Base-by-base conservation (phyloP, 2,113 vertebrate genomes). In the Salvelinus fontinalis region DNA sequence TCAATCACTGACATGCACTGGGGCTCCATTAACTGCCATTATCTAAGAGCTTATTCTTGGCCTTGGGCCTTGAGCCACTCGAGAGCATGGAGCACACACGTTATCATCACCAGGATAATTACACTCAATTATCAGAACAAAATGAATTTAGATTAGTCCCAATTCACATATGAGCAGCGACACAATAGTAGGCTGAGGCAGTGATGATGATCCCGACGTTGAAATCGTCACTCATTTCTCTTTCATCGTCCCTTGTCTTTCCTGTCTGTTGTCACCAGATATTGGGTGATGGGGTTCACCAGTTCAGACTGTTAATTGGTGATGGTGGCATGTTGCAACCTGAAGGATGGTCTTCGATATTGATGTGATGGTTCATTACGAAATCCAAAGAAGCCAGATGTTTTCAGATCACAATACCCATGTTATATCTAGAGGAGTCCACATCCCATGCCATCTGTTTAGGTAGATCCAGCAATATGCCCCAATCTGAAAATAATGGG, bases 71-170 rank as follows among this genome's bases (percentile, higher is more conserved):
- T 4, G 39, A 54, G 16, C 13, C 51, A 18, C 54, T 65, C 54
- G 67, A 77, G 70, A 59, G 70, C 27, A 29, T 31, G 49, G 26
- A 34, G 16, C 26, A 24, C 51, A 16, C 48, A 59, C 8, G 31
- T 62, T 59, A 48, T 48, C 29, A 48, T 27, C 18, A 3, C n/a
- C 49, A 6, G 69, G 22, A 20, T 59, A 27, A 49, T 80, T 73
- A 74, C 3, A 31, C 69, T 60, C 71, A 57, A 66, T 81, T 77
- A 78, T 75, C 62, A 70, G 66, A 79, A 64, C 75, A 34, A 72
- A 83, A 76, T 83, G 59, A 29, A 51, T 64, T 67, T 74, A 71
- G 79, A 73, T 73, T 76, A 79, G 29, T 44, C 79, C 78, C 77
- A 71, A 80, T 83, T 86, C 79, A 69, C 18, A 24, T 76, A 48